Percentiles rank a stretch among this genome's conserved stretches.
Conservation (phyloP, 2,888 invertebrate genomes). For the Eupithecia subfuscata region DNA sequence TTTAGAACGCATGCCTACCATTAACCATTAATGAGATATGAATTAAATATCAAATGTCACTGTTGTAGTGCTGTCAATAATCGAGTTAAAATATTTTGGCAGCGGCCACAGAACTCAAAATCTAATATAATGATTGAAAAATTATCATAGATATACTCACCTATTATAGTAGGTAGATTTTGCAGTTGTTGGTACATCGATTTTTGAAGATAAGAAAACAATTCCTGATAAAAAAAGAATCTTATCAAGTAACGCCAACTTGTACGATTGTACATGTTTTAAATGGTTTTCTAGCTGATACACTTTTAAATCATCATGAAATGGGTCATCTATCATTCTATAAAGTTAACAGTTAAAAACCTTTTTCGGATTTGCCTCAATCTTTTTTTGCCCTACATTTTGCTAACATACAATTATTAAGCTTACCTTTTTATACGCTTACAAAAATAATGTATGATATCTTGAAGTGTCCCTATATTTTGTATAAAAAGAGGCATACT, state of each 20-base stretch:
- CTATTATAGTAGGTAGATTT: not conserved
- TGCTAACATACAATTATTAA: too few species aligned
- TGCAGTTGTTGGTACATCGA: not conserved
- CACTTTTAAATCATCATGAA: not conserved
- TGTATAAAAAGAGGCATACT: too few species aligned
- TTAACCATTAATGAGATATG: not conserved
- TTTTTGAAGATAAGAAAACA: not conserved
- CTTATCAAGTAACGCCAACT: not conserved
- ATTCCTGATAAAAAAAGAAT: not conserved
- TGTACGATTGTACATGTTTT: not conserved
- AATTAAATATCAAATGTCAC: too few species aligned
- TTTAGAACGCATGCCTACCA: not conserved
- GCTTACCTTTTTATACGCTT: too few species aligned
- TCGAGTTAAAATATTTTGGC: constrained; percentile 13
- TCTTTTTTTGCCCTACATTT: too few species aligned
- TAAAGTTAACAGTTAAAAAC: not conserved
- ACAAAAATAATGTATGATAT: too few species aligned
- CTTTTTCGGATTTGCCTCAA: not conserved
- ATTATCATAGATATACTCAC: not conserved
- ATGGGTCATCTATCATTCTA: not conserved
- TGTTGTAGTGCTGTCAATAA: not conserved
- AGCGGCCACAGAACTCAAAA: not conserved
- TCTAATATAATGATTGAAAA: too few species aligned
- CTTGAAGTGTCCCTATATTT: too few species aligned
- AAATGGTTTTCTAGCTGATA: not conserved